Conservation (phyloP, 2,888 invertebrate genomes). For the Limnephilus marmoratus region DNA sequence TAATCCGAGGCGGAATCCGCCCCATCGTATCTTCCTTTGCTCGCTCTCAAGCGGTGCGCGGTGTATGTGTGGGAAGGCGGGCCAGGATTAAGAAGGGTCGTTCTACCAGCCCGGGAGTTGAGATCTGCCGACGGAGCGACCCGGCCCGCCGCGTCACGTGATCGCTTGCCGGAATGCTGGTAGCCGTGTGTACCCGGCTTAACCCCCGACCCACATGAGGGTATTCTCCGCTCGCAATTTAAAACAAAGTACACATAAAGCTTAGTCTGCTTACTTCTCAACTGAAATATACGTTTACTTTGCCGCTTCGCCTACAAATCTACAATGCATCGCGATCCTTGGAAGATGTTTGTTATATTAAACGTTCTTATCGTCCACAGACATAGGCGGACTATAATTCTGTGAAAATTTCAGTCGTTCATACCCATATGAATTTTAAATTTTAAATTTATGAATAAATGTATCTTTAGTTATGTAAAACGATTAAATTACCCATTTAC, state of each 20-base stretch:
- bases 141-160: not conserved
- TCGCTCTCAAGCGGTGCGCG: not conserved
- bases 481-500: not conserved
- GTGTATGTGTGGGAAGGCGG: not conserved
- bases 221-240: slow-evolving; percentile 47
- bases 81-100: not conserved
- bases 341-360: slow-evolving; percentile 19
- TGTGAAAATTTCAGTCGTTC: not conserved
- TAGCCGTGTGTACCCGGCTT: not conserved
- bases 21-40: slow-evolving; percentile 34
- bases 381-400: not conserved
- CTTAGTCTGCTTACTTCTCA: slow-evolving; percentile 46
- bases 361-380: not conserved
- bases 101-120: not conserved
- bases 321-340: slow-evolving; percentile 28
- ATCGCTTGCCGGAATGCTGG: not conserved
- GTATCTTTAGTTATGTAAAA: not conserved
- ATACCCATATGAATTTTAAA: not conserved
- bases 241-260: slow-evolving; percentile 51
- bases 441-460: no score
- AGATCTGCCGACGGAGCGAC: not conserved
- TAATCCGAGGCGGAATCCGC: slow-evolving; percentile 49
- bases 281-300: slow-evolving; percentile 45
- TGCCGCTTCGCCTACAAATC: slow-evolving; percentile 18
- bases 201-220: slow-evolving; percentile 47